Evolutionary conservation across 2,113 vertebrate species (phyloP), one percentile per base, ranked within the genome.

Genomic region (Propithecus coquereli): DNA sequence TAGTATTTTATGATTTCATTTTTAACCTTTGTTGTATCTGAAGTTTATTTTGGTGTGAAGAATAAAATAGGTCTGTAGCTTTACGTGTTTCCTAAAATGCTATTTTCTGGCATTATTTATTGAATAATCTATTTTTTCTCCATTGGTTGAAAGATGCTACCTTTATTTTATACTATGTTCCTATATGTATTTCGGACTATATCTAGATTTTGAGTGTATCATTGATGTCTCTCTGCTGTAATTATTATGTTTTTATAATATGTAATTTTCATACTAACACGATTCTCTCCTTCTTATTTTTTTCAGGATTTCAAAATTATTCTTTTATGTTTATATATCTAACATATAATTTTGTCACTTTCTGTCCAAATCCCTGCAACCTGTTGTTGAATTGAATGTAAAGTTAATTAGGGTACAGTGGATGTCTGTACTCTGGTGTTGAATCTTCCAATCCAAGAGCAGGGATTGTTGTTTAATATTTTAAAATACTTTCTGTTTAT

Each of bases 41-140:
- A 87, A 90, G 66, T 73, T 90, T 54, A 47, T 96, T 85, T 97
- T 59, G n/a, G 27, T 43, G 18, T 50, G 43, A 93, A 63, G 57
- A 93, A 54, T 52, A 18, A 71, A 11, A 45, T 90, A 73, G 71
- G 37, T 18, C 43, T 71, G 5, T 85, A 30, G 34, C 23, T 95
- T 95, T 66, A 30, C 59, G 37, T 91, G 84, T 93, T 84, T 47
- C 30, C 22, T 43, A 84, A 96, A 81, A 65, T 87, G 7, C 3
- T 77, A 2, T 65, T 92, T 87, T 30, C 22, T 2, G 52, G 54
- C 18, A 34, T 50, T 18, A 45, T 83, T 93, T 71, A 7, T 65
- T 91, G 30, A 92, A 30, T 90, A 57, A 57, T 68, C 9, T 18
- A 52, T 73, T 43, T 61, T 81, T 79, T 90, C 45, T 37, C 10